Conservation (phyloP, 1,140 invertebrate species). For the Lordiphosa clarofinis region DNA sequence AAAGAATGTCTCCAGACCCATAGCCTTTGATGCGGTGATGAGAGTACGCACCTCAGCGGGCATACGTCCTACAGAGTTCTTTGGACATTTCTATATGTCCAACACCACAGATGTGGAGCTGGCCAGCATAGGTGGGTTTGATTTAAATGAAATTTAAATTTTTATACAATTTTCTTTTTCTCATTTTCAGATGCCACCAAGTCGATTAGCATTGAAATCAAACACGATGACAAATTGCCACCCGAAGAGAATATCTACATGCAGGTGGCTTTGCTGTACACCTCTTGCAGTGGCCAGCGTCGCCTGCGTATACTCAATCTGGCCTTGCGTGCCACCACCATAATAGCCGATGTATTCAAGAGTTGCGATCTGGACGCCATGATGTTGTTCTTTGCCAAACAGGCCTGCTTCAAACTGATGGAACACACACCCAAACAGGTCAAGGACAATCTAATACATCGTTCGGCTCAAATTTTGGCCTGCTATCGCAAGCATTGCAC, state of each 20-base stretch:
- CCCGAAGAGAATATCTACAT: constrained; percentile 95
- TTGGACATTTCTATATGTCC: constrained; percentile 98
- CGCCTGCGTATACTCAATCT: constrained; percentile 95
- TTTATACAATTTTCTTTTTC: not conserved
- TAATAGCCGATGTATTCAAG: constrained; percentile 96
- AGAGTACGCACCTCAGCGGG: constrained; percentile 97
- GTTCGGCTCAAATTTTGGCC: constrained; percentile 94
- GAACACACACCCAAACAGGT: constrained; percentile 88
- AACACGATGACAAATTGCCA: constrained; percentile 98
- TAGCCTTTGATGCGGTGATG: constrained; percentile 97
- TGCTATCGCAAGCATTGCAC: constrained; percentile 96
- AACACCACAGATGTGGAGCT: constrained; percentile 99
- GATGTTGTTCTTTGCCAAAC: constrained; percentile 96
- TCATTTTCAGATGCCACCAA: constrained; percentile 84
- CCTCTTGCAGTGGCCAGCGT: constrained; percentile 93
- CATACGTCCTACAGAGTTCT: constrained; percentile 97
- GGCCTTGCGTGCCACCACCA: constrained; percentile 92
- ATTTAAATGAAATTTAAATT: not conserved
- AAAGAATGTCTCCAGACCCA: constrained; percentile 88
- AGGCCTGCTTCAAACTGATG: constrained; percentile 87
- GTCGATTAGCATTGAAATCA: constrained; percentile 95
- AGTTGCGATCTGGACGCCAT: constrained; percentile 96
- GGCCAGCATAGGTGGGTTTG: constrained; percentile 89
- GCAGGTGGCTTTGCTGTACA: constrained; percentile 96
- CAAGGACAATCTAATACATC: constrained; percentile 87